Evolutionary conservation across 2,113 vertebrate species (phyloP).

Genomic region (Cheilinus undulatus): DNA sequence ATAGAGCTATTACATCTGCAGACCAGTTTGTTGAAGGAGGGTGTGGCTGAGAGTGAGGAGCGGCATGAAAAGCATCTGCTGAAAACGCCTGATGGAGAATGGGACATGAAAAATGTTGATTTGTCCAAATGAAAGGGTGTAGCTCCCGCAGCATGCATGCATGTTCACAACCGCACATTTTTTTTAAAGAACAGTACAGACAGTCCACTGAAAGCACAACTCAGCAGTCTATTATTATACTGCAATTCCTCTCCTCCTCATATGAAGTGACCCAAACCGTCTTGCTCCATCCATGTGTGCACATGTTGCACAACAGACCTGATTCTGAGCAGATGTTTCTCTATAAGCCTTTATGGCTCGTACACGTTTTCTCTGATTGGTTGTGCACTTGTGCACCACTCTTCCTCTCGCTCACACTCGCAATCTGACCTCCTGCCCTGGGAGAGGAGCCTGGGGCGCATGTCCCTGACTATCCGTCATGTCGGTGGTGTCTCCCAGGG

Average conservation of each 20-base stretch:
- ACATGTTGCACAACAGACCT: constrained; percentile 1
- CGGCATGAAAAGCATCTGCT: constrained; percentile 34
- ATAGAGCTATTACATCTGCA: constrained; percentile 47
- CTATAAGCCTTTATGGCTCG: background rate
- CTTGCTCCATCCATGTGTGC: background rate
- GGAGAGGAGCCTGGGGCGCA: constrained; percentile 35
- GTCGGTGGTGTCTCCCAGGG: constrained; percentile 39
- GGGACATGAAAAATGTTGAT: background rate
- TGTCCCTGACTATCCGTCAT: constrained; percentile 58
- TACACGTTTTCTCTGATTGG: constrained; percentile 10
- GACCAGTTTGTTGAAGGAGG: constrained; percentile 38
- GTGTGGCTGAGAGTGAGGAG: constrained; percentile 17
- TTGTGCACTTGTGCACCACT: constrained; percentile 11
- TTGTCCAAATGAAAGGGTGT: background rate
- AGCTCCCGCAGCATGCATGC: background rate
- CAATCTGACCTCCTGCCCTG: constrained; percentile 28
- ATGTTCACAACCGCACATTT: too few relatives aligned
- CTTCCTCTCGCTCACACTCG: constrained; percentile 23
- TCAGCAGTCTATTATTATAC: background rate
- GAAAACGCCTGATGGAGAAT: constrained; percentile 1
- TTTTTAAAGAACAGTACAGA: too few relatives aligned
- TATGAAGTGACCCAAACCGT: background rate
- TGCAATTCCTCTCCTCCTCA: background rate
- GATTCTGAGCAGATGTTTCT: constrained; percentile 44
- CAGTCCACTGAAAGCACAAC: background rate